Base-by-base conservation (phyloP, 2,888 invertebrate species). In the Cetonia aurata region DNA sequence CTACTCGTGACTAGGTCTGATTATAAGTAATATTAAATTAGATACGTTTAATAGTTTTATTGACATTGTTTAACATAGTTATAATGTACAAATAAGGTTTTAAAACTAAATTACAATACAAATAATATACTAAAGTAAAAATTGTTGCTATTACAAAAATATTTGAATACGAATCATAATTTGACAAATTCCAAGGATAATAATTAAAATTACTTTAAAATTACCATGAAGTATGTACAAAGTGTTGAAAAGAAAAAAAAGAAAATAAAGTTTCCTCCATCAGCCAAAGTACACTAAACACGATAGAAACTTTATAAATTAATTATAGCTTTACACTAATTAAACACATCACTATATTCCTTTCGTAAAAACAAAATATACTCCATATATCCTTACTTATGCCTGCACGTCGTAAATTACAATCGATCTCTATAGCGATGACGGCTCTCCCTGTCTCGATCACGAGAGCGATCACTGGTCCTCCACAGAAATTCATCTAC, bases 401-500 rank as follows among this genome's bases (percentile, higher is more conserved):
- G 17, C 42, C 6, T 46, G 10, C 13, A 12, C n/a, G 15, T 17
- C 37, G 15, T 37, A 65, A 37, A 65, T 71, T 74, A 79, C 68
- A 78, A 74, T 62, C 87, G 85, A 76, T 87, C 85, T 77, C 87
- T 85, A 73, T 87, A 86, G 71, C 86, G 83, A 74, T 85, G 84
- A 72, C 83, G 79, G 57, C 75, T 75, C 68, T 83, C 83, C 74
- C 85, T 82, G 69, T 84, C 84, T 70, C 85, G 78, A 50, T 82
- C 82, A 70, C 81, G 88, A 66, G 90, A 88, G 46, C 92, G 87
- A 78, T 92, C 90, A 69, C 90, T 88, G 10, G 94, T 94, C 81
- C 95, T 90, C 89, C 94, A 92, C 71, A 96, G 85, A 84, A 95
- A 96, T 82, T 96, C 95, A 84, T 96, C 92, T 25, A 95, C 95